These are phyloP conservation scores for Cistogaster globosa DNA, from an alignment of 2,888 invertebrate genomes.

Conservation along the genomic window DNA sequence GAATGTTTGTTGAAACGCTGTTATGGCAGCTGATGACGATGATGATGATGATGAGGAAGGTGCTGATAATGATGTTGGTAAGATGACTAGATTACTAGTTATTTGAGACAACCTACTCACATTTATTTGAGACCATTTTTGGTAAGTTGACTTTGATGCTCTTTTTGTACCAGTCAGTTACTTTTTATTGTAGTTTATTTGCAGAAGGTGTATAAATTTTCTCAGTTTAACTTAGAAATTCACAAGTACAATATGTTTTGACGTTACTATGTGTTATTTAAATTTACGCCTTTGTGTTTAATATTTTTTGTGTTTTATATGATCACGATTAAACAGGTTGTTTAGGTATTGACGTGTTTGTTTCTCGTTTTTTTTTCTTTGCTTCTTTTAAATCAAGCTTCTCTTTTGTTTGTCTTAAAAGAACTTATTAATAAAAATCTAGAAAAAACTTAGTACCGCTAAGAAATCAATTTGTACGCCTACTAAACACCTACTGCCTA, in stretches of 20 bases:
- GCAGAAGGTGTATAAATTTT: conserved; percentile 52
- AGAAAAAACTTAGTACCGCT: conserved; percentile 6
- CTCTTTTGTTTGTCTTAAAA: conserved; percentile 28
- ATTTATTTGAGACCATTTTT: conserved; percentile 61
- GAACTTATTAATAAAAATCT: neutral
- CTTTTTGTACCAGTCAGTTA: conserved; percentile 28
- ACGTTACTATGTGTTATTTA: conserved; percentile 29
- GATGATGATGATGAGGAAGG: conserved; percentile 18
- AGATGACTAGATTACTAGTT: conserved; percentile 56
- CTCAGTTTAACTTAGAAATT: conserved; percentile 32
- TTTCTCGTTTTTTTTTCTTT: neutral
- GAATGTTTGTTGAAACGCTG: neutral
- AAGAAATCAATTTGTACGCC: conserved; percentile 57
- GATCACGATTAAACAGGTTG: conserved; percentile 58
- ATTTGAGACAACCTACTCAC: conserved; percentile 64
- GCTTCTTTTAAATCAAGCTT: conserved; percentile 46
- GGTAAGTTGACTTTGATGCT: conserved; percentile 62
- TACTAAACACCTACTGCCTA: conserved; percentile 60
- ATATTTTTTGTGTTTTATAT: conserved; percentile 21
- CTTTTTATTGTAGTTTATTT: conserved; percentile 15
- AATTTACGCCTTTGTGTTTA: conserved; percentile 61
- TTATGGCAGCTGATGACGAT: conserved; percentile 17
- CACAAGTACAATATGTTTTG: neutral
- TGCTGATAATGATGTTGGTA: conserved; percentile 34
- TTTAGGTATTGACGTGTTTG: conserved; percentile 33